phyloP scores from a whole-genome alignment of 2,113 vertebrate genomes.

The Mus spicilegus region DNA sequence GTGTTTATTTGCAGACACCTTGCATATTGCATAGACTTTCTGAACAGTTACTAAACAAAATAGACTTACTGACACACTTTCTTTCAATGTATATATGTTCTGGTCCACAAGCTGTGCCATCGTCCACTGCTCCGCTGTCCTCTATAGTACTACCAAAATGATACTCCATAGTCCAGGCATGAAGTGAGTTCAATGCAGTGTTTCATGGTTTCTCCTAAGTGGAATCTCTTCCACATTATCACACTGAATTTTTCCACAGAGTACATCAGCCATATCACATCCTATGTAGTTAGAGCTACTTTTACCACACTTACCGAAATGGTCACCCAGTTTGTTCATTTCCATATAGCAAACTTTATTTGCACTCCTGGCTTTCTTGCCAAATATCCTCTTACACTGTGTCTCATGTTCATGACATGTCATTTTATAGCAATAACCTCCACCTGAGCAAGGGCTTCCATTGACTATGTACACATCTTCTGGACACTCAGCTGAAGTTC shows the following conservation, averaged over 20 bases:
- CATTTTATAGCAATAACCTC: slow-evolving; percentile 88
- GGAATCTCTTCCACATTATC: not conserved
- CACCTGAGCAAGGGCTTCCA: slow-evolving; percentile 50
- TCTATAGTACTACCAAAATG: not conserved
- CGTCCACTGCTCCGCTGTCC: not conserved
- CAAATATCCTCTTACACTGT: slow-evolving; percentile 89
- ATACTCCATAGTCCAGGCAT: slow-evolving; percentile 46
- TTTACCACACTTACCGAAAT: slow-evolving; percentile 66
- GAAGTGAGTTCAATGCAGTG: not conserved
- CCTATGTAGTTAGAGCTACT: not conserved
- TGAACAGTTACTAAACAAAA: accelerated
- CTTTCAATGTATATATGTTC: slow-evolving; percentile 28
- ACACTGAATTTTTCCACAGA: slow-evolving; percentile 71
- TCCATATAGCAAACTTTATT: slow-evolving; percentile 75
- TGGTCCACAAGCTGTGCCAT: slow-evolving; percentile 21
- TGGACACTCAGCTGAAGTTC: not conserved
- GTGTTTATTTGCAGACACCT: slow-evolving; percentile 45
- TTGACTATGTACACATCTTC: not conserved
- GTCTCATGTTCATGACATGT: slow-evolving; percentile 84
- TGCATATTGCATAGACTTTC: slow-evolving; percentile 29
- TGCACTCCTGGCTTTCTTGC: slow-evolving; percentile 50
- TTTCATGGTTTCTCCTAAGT: accelerated
- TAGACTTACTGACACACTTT: not conserved
- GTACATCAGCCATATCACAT: slow-evolving; percentile 54
- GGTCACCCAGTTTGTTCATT: slow-evolving; percentile 78